Evolutionary conservation across 2,113 vertebrate genomes (phyloP), one percentile per base, ranked within the genome.

Genomic region (Scophthalmus maximus): DNA sequence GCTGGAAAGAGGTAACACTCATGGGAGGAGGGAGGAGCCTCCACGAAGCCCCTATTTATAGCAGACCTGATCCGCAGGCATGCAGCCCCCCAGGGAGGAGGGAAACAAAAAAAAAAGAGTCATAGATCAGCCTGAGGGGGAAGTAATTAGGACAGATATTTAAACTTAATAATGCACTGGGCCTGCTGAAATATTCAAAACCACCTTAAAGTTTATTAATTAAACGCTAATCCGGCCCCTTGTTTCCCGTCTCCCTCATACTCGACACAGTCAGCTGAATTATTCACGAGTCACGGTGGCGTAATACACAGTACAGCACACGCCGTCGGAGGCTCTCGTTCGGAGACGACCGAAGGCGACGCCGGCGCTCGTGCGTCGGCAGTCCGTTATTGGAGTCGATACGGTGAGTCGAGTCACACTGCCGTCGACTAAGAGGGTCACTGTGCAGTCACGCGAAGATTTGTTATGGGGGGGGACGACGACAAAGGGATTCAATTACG

Each of bases 111-210:
- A 66, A 86, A 90, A 88, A 75, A 89, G 84, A 87, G 85, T 78
- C 82, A 68, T 90, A 83, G 69, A 91, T 92, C 88, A 89, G 81
- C 86, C 78, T 30, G 47, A 63, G 81, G 77, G n/a, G 81, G 86
- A 88, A 83, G 87, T 91, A 91, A 91, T 92, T 92, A 88, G 81
- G 85, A 84, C 81, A 89, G 81, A 89, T 90, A 88, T 91, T 89
- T 91, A 83, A 89, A 81, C 84, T 89, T 85, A 92, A 88, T 90
- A 91, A 90, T 87, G 77, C 80, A 85, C n/a, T n/a, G n/a, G 76
- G 50, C 79, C 50, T 26, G 52, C 51, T 84, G 68, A 90, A 90
- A 85, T 79, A 91, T 81, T 84, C 84, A n/a, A 90, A 89, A 81
- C 49, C 84, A 85, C 81, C 84, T n/a, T 87, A 70, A 84, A 84